A percentile compares a stretch with the other conserved stretches of the same genome.
Conservation (phyloP, 2,888 invertebrate genomes). For the Punctoribates punctum region DNA sequence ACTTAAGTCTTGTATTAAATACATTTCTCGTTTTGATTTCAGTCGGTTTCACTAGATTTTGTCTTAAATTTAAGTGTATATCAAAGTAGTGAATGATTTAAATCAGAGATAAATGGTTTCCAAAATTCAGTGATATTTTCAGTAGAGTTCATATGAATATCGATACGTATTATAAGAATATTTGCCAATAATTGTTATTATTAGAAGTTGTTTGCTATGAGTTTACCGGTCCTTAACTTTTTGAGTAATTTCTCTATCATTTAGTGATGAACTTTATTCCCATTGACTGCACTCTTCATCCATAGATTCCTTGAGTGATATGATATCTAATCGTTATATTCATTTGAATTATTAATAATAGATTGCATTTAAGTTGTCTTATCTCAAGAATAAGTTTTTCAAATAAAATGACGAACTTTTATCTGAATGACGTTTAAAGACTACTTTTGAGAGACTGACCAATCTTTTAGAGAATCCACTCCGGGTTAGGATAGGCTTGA, state of each 20-base stretch:
- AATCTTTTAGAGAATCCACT: neutral
- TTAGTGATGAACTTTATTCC: neutral
- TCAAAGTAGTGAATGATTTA: too few species aligned
- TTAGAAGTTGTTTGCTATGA: neutral
- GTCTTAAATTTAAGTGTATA: too few species aligned
- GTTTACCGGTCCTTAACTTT: slow-evolving; percentile 6
- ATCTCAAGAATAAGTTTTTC: neutral
- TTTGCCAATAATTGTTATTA: too few species aligned
- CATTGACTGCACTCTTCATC: neutral
- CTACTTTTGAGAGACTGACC: neutral
- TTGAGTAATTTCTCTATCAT: neutral
- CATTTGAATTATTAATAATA: neutral
- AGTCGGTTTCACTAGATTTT: too few species aligned
- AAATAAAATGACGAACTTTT: neutral
- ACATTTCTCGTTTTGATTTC: neutral
- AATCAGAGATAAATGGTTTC: too few species aligned
- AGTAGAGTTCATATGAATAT: too few species aligned
- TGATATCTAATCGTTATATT: neutral
- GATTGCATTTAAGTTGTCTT: neutral
- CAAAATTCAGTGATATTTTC: too few species aligned
- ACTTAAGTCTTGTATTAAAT: neutral
- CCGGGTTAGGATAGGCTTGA: neutral
- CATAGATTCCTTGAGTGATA: neutral
- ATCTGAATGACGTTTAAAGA: neutral
- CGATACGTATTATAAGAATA: too few species aligned